Percentiles rank a stretch among this genome's conserved stretches.
Evolutionary conservation across 2,888 invertebrate species (phyloP).

Genomic region (Sesia apiformis): DNA sequence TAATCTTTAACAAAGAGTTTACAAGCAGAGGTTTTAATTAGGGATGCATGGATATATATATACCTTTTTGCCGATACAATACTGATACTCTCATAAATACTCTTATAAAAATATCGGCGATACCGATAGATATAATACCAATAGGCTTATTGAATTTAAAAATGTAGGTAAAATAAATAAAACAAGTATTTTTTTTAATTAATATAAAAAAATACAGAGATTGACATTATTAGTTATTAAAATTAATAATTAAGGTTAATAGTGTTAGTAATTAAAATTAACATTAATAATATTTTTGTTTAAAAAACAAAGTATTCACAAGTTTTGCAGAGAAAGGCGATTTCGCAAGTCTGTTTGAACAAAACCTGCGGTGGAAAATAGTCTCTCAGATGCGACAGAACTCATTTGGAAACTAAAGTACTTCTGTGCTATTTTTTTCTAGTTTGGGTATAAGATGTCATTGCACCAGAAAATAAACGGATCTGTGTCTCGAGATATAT

Average conservation of each 20-base stretch:
- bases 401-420: not conserved
- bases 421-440: too few species aligned
- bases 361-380: not conserved
- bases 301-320: not conserved
- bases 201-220: not conserved
- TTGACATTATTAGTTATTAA: not conserved
- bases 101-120: not conserved
- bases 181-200: too few species aligned
- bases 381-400: not conserved
- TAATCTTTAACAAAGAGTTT: too few species aligned
- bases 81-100: too few species aligned
- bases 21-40: too few species aligned
- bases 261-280: not conserved
- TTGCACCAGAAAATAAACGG: too few species aligned
- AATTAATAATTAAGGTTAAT: not conserved
- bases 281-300: not conserved
- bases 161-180: too few species aligned
- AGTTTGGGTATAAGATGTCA: too few species aligned
- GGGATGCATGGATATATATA: not conserved
- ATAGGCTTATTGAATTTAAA: not conserved
- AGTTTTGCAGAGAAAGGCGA: too few species aligned
- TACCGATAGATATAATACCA: too few species aligned
- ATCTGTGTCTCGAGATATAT: not conserved
- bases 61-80: not conserved
- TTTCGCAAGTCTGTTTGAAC: too few species aligned